Percentiles rank a stretch among this genome's conserved stretches.
phyloP scores from a whole-genome alignment of 2,113 vertebrate species.

The Corapipo altera region DNA sequence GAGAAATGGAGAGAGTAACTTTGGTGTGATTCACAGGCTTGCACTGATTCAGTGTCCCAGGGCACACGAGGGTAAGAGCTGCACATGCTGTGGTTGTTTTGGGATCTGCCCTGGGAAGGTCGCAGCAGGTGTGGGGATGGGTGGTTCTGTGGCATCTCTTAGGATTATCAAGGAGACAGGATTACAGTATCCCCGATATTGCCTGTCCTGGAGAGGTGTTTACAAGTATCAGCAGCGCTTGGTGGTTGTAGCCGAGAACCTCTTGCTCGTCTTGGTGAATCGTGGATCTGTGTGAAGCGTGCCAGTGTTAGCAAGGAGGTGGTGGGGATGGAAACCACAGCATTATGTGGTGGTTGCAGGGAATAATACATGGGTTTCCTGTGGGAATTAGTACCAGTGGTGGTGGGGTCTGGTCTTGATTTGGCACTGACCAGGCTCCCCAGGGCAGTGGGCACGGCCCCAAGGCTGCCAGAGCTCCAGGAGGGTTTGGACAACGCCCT shows the following conservation, averaged over 20 bases:
- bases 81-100: neutral
- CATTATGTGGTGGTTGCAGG: fast-evolving
- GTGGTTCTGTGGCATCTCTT: neutral
- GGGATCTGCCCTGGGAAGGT: neutral
- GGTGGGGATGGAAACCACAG: neutral
- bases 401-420: neutral
- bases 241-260: neutral
- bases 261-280: fast-evolving
- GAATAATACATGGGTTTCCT: neutral
- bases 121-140: neutral
- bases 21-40: neutral
- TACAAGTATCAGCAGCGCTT: neutral
- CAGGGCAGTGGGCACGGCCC: neutral
- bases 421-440: neutral
- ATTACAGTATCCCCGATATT: neutral
- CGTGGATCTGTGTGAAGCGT: fast-evolving
- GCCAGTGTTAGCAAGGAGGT: neutral
- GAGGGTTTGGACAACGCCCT: neutral
- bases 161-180: neutral
- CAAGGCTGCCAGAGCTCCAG: neutral
- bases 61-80: neutral
- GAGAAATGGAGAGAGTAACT: neutral
- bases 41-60: neutral
- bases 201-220: neutral
- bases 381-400: neutral